Evolutionary conservation across 2,888 invertebrate genomes (phyloP), one percentile per base, ranked within the genome.

Genomic region (Philhelius pedissequus): DNA sequence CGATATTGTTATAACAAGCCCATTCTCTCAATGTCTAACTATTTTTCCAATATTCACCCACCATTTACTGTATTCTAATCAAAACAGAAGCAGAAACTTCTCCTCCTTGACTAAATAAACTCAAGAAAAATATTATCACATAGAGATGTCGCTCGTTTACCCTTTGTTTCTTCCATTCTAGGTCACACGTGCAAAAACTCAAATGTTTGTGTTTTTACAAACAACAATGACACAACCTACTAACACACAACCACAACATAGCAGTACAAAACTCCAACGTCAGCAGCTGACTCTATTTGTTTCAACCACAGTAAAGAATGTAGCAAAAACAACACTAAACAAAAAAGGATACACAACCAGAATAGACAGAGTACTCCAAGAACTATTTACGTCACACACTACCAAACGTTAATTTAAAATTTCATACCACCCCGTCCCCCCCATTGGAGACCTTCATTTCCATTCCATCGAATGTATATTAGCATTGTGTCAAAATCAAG

Each of bases 81-180:
- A 43, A 48, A 60, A 48, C 45, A 68, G 9, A 50, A 27, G 30
- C 38, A 43, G 13, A 22, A 45, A 50, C 20, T 45, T 62, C 45
- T 64, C 27, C 35, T 60, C 18, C 30, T 15, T 43, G 27, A 43
- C 43, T 62, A 62, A 62, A 76, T 73, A 69, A 35, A 70, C 20
- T 22, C 11, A 70, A 45, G 69, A 43, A 78, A 73, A 75, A 78
- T 74, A 38, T 83, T 70, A 78, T 78, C 83, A 79, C 78, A 78
- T 54, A 78, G 78, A 83, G 83, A 78, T 83, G 83, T 83, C 83
- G 74, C 83, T 74, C 70, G 40, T 75, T 78, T 83, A 83, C 83
- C 83, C 78, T 83, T 83, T 70, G 74, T 70, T 64, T 69, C 62
- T 58, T 38, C 45, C 58, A 70, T 83, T 83, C 83, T 83, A 83